phyloP scores from a whole-genome alignment of 2,113 vertebrate genomes.

The Rhea pennata region DNA sequence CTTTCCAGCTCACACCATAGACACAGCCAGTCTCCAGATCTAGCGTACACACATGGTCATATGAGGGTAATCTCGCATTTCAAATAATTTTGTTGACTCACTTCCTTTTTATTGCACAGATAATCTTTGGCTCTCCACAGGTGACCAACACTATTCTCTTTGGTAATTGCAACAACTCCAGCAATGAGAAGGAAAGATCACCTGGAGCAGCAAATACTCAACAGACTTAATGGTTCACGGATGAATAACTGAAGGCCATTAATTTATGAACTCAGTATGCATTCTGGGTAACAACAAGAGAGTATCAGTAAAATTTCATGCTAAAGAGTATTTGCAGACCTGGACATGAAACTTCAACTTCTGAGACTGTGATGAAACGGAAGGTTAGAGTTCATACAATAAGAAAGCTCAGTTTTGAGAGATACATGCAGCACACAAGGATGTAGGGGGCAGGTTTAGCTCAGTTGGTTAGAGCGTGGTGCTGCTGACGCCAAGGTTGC shows the following conservation, averaged over 20 bases:
- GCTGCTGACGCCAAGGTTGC: too few relatives aligned
- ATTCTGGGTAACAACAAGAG: not conserved
- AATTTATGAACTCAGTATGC: not conserved
- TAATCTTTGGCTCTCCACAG: not conserved
- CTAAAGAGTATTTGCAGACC: not conserved
- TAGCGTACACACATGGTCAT: rapidly evolving
- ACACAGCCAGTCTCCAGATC: not conserved
- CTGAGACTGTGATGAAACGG: not conserved
- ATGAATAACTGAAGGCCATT: not conserved
- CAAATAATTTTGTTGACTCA: not conserved
- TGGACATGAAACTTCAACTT: not conserved
- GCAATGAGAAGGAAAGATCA: not conserved
- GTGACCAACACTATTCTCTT: rapidly evolving
- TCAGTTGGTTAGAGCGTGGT: too few relatives aligned
- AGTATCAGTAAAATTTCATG: not conserved
- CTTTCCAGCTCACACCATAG: not conserved
- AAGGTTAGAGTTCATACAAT: not conserved
- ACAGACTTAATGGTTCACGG: not conserved
- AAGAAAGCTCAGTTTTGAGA: conserved; percentile 12
- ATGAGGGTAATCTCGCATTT: not conserved
- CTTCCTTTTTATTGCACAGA: not conserved
- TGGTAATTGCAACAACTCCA: not conserved
- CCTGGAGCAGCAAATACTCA: not conserved
- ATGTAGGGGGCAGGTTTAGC: not conserved
- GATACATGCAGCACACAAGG: not conserved